Base-by-base conservation (phyloP, 2,113 vertebrate species). In the Dasypus novemcinctus region DNA sequence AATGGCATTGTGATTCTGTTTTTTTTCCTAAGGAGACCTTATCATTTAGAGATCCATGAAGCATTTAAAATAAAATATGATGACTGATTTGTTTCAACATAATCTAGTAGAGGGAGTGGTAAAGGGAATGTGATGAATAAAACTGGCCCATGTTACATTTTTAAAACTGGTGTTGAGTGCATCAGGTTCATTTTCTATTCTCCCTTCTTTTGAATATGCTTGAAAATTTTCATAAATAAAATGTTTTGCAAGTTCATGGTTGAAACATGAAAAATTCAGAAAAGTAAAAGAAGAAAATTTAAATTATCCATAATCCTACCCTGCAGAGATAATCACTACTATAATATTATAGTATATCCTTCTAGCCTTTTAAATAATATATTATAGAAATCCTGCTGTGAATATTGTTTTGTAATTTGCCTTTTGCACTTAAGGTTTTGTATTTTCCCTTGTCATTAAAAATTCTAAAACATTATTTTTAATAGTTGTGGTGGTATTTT, bases 401-500 rank as follows among this genome's bases (percentile, higher is more conserved):
- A 85, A 49, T 92, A 90, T 79, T 80, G 29, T 93, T 97, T 94
- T 85, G 6, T 84, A 85, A 95, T 61, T 36, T 91, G n/a, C 38
- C 95, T 91, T 64, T 94, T 80, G 93, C 49, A 90, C 41, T n/a
- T 91, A 88, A 80, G 27, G 79, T 64, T 38, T 20, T 85, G 78
- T 76, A n/a, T 94, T 96, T 93, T 85, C 69, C 36, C 81, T 94
- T 88, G 72, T 86, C 82, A 72, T 90, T 88, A 95, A 91, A 95
- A 93, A 85, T 88, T 95, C 66, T 61, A 94, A 96, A 94, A 68
- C 57, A 74, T 91, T 83, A 92, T 84, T 88, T 72, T 92, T 87
- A 87, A 79, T 84, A 36, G 95, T 92, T 90, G 33, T 61, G 82
- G 54, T 76, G 72, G 20, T 85, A 90, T 96, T 94, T 95, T 90